phyloP scores from a whole-genome alignment of 2,113 vertebrate species.

The Chionomys nivalis region DNA sequence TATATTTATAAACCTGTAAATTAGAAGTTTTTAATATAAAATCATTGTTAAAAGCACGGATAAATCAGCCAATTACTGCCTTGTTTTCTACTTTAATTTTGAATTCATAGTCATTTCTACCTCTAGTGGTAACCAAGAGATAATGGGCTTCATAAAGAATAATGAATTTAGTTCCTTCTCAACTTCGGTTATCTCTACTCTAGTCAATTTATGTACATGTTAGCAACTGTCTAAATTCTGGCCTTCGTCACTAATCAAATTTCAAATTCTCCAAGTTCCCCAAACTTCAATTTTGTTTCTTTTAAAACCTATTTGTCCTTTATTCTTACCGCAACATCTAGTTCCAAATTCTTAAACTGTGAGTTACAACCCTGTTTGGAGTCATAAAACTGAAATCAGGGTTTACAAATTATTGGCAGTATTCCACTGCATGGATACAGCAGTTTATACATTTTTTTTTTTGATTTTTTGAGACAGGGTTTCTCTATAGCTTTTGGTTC shows the following conservation, averaged over 20 bases:
- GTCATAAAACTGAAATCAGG: neutral
- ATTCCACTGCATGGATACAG: neutral
- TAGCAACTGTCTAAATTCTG: neutral
- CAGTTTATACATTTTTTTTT: neutral
- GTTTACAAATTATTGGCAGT: neutral
- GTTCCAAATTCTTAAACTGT: neutral
- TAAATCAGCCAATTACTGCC: neutral
- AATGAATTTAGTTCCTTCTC: neutral
- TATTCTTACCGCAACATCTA: neutral
- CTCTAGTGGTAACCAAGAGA: neutral
- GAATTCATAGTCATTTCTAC: neutral
- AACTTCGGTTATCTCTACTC: neutral
- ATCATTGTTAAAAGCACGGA: neutral
- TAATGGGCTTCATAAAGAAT: neutral
- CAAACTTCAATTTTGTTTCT: neutral
- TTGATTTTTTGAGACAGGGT: no score
- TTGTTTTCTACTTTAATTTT: neutral
- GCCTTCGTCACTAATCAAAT: neutral
- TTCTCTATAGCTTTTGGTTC: no score
- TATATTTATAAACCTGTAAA: neutral
- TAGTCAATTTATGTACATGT: neutral
- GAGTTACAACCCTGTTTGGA: neutral
- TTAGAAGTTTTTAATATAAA: neutral
- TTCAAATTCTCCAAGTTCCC: conserved; percentile 40
- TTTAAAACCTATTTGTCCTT: neutral